Evolutionary conservation across 2,797 vertebrate species (phyloP).

Genomic region (Ciconia nigra): DNA sequence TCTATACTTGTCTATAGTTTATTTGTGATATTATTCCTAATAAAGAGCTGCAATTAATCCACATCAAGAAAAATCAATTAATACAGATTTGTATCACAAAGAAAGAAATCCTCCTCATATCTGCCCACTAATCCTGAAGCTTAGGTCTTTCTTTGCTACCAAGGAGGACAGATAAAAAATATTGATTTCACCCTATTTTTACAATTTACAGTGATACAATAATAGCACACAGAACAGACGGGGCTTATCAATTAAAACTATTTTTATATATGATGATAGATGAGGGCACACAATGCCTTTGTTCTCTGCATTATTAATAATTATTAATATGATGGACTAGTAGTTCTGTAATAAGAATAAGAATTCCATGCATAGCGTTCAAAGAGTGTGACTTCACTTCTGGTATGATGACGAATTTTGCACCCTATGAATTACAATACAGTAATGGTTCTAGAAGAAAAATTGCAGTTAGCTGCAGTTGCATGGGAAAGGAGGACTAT

Average conservation of each 20-base stretch:
- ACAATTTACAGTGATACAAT: conserved; percentile 39
- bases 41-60: conserved; percentile 74
- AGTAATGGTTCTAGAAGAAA: not conserved
- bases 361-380: not conserved
- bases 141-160: conserved; percentile 56
- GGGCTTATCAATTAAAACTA: conserved; percentile 55
- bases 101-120: conserved; percentile 67
- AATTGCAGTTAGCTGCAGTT: not conserved
- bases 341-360: not conserved
- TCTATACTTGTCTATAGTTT: conserved; percentile 56
- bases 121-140: conserved; percentile 62
- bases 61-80: conserved; percentile 76
- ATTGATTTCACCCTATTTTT: conserved; percentile 65
- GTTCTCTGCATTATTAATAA: conserved; percentile 9
- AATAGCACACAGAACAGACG: conserved; percentile 49
- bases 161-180: conserved; percentile 50
- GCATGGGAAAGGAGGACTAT: not conserved
- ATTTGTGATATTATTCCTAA: conserved; percentile 68
- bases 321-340: not conserved
- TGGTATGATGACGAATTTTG: not conserved
- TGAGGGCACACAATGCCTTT: not conserved
- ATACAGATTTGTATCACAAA: conserved; percentile 74
- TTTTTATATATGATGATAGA: not conserved
- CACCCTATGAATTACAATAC: not conserved
- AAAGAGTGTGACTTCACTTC: not conserved